Percentiles rank a stretch among this genome's conserved stretches.
phyloP scores from a whole-genome alignment of 2,797 vertebrate genomes.

The Coregonus ussuriensis region DNA sequence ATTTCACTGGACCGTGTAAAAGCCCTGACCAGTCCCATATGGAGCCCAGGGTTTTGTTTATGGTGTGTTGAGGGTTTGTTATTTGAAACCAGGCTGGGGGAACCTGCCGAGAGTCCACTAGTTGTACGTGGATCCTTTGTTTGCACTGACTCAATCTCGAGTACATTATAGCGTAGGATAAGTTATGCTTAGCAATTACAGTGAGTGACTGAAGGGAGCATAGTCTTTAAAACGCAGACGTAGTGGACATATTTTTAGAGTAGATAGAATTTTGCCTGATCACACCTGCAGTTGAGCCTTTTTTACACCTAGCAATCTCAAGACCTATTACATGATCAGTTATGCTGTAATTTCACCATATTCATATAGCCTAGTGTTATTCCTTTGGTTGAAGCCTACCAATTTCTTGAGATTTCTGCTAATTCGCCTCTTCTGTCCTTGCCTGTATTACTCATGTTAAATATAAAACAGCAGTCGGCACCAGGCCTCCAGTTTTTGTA shows the following conservation, averaged over 20 bases:
- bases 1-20: conserved; percentile 4
- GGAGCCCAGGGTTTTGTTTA: conserved; percentile 19
- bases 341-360: too few relatives aligned
- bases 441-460: background rate
- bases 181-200: background rate
- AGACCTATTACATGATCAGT: too few relatives aligned
- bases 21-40: conserved; percentile 18
- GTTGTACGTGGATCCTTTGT: conserved; percentile 4
- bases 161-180: background rate
- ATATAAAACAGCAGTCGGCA: background rate
- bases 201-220: too few relatives aligned
- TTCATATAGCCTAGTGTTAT: too few relatives aligned
- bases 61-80: conserved; percentile 19
- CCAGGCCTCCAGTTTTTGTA: background rate
- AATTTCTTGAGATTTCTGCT: too few relatives aligned
- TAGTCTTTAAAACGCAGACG: too few relatives aligned
- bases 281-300: too few relatives aligned
- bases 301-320: too few relatives aligned
- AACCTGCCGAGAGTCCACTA: conserved; percentile 11
- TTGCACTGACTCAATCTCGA: background rate
- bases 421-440: background rate
- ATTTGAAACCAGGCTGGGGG: conserved; percentile 28
- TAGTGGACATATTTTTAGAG: too few relatives aligned
- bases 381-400: too few relatives aligned
- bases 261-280: too few relatives aligned